Conservation (phyloP, 64 coral and sea anemone genomes). For the Pachyseris speciosa region DNA sequence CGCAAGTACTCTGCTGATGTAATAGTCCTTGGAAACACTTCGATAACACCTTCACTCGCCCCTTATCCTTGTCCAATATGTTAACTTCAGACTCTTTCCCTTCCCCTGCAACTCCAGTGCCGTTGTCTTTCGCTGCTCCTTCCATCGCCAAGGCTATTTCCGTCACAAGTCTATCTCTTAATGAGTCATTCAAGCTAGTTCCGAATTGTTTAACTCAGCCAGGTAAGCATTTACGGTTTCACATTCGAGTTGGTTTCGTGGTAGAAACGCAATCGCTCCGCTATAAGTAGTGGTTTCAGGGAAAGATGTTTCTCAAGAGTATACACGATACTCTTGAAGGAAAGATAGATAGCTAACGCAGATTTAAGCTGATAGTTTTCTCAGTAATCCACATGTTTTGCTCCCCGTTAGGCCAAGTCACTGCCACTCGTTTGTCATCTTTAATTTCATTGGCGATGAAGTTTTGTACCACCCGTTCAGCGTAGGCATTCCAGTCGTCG, state of each 20-base stretch:
- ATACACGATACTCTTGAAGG: neutral
- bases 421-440: too few relatives aligned
- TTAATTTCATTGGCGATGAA: too few relatives aligned
- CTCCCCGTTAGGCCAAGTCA: neutral
- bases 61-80: neutral
- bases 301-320: neutral
- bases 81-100: slow-evolving; percentile 31
- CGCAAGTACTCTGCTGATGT: too few relatives aligned
- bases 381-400: slow-evolving; percentile 5
- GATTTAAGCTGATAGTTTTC: neutral
- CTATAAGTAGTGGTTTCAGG: slow-evolving; percentile 5
- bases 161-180: slow-evolving; percentile 4
- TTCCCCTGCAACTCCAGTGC: neutral
- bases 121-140: neutral
- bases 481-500: too few relatives aligned
- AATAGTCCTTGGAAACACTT: neutral
- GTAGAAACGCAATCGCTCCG: slow-evolving; percentile 9
- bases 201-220: slow-evolving; percentile 11
- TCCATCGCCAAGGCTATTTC: slow-evolving; percentile 18
- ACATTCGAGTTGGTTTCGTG: slow-evolving; percentile 7
- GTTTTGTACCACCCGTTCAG: too few relatives aligned
- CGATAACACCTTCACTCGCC: neutral
- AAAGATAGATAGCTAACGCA: neutral
- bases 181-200: neutral
- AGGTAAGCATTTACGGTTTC: neutral